Evolutionary conservation across 2,797 vertebrate genomes (phyloP).

Genomic region (Salarias fasciatus): DNA sequence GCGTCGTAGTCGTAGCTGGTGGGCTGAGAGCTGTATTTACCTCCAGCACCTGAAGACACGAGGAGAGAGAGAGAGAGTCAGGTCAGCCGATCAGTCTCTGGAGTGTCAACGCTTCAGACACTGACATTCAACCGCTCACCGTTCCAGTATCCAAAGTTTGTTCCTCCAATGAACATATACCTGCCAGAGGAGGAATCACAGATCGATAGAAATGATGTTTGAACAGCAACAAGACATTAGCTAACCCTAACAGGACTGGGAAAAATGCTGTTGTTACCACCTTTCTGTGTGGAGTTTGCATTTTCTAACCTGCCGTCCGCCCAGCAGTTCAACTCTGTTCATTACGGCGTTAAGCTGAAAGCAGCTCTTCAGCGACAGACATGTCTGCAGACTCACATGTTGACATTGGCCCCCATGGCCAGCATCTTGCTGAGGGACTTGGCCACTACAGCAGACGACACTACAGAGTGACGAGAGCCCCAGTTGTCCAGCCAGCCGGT

Average conservation of each 20-base stretch:
- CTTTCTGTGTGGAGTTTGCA: too few relatives aligned
- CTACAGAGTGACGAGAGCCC: constrained; percentile 85
- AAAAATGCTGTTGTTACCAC: too few relatives aligned
- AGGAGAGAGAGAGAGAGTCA: constrained; percentile 4
- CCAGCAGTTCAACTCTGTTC: too few relatives aligned
- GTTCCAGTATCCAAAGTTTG: constrained; percentile 97
- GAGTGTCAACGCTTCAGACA: too few relatives aligned
- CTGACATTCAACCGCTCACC: too few relatives aligned
- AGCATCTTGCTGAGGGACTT: constrained; percentile 87
- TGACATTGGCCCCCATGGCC: constrained; percentile 87
- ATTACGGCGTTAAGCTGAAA: too few relatives aligned
- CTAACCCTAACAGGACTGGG: too few relatives aligned
- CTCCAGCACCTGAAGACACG: constrained; percentile 87
- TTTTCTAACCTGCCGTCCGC: too few relatives aligned
- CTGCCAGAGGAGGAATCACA: constrained; percentile 71
- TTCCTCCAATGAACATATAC: constrained; percentile 98
- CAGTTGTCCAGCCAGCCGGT: constrained; percentile 97
- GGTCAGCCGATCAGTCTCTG: not conserved
- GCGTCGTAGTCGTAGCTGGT: constrained; percentile 97
- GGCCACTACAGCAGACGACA: constrained; percentile 72
- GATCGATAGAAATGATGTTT: too few relatives aligned
- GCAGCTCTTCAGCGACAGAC: too few relatives aligned
- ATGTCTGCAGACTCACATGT: constrained; percentile 84
- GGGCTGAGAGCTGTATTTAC: constrained; percentile 88
- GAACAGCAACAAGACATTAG: too few relatives aligned